Evolutionary conservation across 2,888 invertebrate genomes (phyloP), one percentile per base, ranked within the genome.

Genomic region (Tetranychus piercei): DNA sequence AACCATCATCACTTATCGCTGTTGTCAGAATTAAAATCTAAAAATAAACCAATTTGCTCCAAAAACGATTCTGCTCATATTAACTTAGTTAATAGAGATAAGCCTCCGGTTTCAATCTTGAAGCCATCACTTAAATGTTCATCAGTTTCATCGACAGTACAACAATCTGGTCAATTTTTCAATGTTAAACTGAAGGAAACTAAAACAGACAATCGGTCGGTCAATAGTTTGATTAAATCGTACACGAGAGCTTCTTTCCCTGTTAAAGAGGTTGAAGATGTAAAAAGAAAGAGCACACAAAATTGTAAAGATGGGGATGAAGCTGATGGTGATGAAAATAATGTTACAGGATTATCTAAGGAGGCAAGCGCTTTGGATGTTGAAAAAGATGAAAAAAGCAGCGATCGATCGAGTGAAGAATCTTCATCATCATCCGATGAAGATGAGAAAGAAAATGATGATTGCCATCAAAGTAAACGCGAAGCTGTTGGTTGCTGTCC

Each of bases 221-320:
- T 20, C 8, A 69, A 22, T n/a, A 67, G 22, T 69, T 23, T 69
- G 69, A 20, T 69, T 22, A 69, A 69, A 23, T 23, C 69, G 20
- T 23, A 23, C 20, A 69, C 69, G 22, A 69, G 69, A 69, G 69
- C 69, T 69, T 69, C 67, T 67, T 67, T 22, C n/a, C 22, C 69
- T 69, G 20, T 69, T 20, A 69, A 9, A 3, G 34, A 34, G 34
- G 20, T 18, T 69, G 69, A 23, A 6, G 22, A 69, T n/a, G 20
- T 20, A 22, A 23, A 69, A 11, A 55, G 55, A 6, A 55, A 55
- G 11, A 55, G 55, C 15, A 15, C 9, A 55, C 55, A 9, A 55
- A 55, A 55, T 55, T 55, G 55, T 55, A 55, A 55, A 34, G 34
- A 34, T 34, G 34, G 34, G 34, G 34, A 34, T 34, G 34, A 34